Evolutionary conservation across 2,797 vertebrate genomes (phyloP).

Genomic region (Urocyon cinereoargenteus): DNA sequence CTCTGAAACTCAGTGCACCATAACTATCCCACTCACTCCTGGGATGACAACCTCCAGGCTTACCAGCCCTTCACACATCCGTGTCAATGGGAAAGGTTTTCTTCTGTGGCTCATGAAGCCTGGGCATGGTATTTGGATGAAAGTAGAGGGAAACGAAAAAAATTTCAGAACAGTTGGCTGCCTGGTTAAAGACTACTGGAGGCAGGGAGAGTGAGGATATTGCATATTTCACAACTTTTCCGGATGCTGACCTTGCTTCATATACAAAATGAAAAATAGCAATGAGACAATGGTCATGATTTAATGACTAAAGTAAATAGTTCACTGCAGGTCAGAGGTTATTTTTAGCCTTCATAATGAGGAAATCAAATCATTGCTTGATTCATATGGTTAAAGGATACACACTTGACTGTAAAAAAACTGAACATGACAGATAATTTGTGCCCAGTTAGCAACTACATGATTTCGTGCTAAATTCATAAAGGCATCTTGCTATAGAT

Average conservation of each 20-base stretch:
- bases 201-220: background rate
- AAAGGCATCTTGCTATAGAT: background rate
- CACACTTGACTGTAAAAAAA: conserved; percentile 49
- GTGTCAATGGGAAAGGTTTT: background rate
- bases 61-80: background rate
- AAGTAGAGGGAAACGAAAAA: background rate
- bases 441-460: conserved; percentile 15
- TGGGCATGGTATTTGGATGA: background rate
- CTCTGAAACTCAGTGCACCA: background rate
- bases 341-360: conserved; percentile 65
- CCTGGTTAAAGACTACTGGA: background rate
- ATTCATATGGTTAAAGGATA: conserved; percentile 53
- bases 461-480: background rate
- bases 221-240: background rate
- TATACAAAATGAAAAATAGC: conserved; percentile 56
- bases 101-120: background rate
- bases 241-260: background rate
- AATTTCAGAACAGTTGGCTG: background rate
- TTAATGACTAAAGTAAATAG: conserved; percentile 58
- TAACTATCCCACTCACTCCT: rapidly evolving
- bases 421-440: conserved; percentile 62
- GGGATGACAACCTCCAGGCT: background rate
- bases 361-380: conserved; percentile 54
- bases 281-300: conserved; percentile 40
- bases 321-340: conserved; percentile 50